phyloP scores from a whole-genome alignment of 2,888 invertebrate species.

The Nemotelus pantherinus region DNA sequence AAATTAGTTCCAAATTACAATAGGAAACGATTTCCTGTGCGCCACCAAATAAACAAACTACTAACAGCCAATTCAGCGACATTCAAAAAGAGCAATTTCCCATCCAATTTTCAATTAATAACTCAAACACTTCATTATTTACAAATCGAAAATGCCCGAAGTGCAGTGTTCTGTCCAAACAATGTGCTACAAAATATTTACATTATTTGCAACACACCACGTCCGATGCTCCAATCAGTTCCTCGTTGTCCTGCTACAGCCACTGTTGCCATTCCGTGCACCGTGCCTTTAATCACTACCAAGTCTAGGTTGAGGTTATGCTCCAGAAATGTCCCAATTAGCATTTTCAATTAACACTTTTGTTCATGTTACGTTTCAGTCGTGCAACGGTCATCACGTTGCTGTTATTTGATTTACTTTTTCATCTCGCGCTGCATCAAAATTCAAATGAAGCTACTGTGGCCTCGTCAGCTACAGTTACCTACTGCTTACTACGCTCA shows the following conservation, averaged over 20 bases:
- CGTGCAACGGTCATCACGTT: slow-evolving; percentile 13
- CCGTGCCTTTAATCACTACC: no score
- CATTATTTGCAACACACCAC: background rate
- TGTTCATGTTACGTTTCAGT: slow-evolving; percentile 4
- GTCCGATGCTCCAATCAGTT: background rate
- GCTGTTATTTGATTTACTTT: slow-evolving; percentile 29
- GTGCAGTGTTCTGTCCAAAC: slow-evolving; percentile 9
- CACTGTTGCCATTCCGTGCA: background rate
- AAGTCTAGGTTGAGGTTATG: background rate
- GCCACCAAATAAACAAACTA: no score
- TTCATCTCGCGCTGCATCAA: slow-evolving; percentile 18
- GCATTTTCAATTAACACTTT: slow-evolving; percentile 38
- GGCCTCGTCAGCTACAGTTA: background rate
- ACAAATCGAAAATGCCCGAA: slow-evolving; percentile 27
- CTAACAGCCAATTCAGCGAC: no score
- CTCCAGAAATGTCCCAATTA: slow-evolving; percentile 27
- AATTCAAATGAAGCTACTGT: slow-evolving; percentile 25
- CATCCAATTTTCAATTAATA: slow-evolving; percentile 19
- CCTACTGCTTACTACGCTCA: no score
- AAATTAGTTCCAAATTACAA: no score
- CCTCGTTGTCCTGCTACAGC: background rate
- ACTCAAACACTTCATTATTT: slow-evolving; percentile 22
- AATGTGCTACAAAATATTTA: background rate
- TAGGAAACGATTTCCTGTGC: no score
- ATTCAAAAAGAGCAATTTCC: background rate